Base-by-base conservation (phyloP, 2,113 vertebrate species). In the Toxostoma redivivum region DNA sequence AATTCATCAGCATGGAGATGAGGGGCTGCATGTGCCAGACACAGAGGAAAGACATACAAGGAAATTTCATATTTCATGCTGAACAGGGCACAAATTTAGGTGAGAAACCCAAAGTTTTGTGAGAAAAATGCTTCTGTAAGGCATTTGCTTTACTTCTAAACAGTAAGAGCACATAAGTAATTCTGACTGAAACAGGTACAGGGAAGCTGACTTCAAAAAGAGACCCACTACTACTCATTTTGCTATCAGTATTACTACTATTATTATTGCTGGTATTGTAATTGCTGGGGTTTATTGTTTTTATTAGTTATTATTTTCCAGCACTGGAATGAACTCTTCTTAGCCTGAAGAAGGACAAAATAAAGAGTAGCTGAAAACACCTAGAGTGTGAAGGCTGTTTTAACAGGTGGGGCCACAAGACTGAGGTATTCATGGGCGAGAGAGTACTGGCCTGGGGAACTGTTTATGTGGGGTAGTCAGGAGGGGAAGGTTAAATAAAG, bases 371-470 rank as follows among this genome's bases (percentile, higher is more conserved):
- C 27, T 84, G 51, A 47, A 70, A 87, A 53, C 18, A 28, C 7
- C 3, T 24, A 18, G 18, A n/a, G 10, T 11, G 5, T 37, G 42
- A 70, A 61, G 15, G 9, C 35, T 51, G 28, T 15, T 42, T 33
- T 31, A 30, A 33, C 0, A 1, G 23, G 28, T 7, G 18, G 5
- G n/a, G 13, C 14, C 24, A 33, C 18, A n/a, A 12, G 31, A 8
- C 44, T 38, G 24, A 15, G 27, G 23, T 7, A 19, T 30, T 44
- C 13, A 5, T 1, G 0, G 53, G 5, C 51, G 45, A n/a, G 17
- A 19, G 10, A 42, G 35, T 18, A 18, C 24, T 6, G 1, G 3
- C 7, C 13, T 11, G 20, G 18, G 12, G 9, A 7, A 6, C 21
- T 31, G 20, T 58, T 14, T 21, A 1, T 21, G 24, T 14, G 33